Percentiles rank a stretch among this genome's conserved stretches.
phyloP scores from a whole-genome alignment of 2,113 vertebrate genomes.

The Carassius gibelio region DNA sequence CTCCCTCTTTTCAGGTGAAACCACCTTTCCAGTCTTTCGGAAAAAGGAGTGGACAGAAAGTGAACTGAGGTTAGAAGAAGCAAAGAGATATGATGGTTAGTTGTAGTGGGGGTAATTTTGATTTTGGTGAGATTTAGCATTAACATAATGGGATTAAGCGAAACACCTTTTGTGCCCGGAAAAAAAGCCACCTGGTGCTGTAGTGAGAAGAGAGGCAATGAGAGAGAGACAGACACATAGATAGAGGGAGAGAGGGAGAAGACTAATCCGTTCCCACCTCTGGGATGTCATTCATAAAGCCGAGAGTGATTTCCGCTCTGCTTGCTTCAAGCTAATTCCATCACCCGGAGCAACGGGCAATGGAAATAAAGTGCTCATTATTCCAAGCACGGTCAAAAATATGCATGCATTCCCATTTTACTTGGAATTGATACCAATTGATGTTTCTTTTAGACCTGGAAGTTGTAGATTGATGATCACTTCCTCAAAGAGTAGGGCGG shows the following conservation, averaged over 20 bases:
- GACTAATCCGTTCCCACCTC: constrained; percentile 90
- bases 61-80: constrained; percentile 73
- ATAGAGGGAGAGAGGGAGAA: constrained; percentile 39
- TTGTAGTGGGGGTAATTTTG: constrained; percentile 78
- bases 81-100: constrained; percentile 23
- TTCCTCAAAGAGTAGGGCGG: not conserved
- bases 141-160: constrained; percentile 91
- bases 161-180: constrained; percentile 87
- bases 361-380: constrained; percentile 60
- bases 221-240: constrained; percentile 30
- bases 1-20: constrained; percentile 90
- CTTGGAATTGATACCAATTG: constrained; percentile 20
- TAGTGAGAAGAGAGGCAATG: constrained; percentile 69
- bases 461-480: not conserved
- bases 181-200: constrained; percentile 85
- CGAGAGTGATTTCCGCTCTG: constrained; percentile 82
- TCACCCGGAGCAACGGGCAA: constrained; percentile 73
- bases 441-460: constrained; percentile 2
- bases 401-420: constrained; percentile 30
- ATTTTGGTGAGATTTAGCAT: constrained; percentile 90
- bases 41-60: constrained; percentile 89
- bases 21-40: constrained; percentile 89
- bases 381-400: constrained; percentile 45
- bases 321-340: constrained; percentile 87
- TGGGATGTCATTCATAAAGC: constrained; percentile 87